Conservation (phyloP, 2,113 vertebrate genomes). For the Otocyon megalotis region DNA sequence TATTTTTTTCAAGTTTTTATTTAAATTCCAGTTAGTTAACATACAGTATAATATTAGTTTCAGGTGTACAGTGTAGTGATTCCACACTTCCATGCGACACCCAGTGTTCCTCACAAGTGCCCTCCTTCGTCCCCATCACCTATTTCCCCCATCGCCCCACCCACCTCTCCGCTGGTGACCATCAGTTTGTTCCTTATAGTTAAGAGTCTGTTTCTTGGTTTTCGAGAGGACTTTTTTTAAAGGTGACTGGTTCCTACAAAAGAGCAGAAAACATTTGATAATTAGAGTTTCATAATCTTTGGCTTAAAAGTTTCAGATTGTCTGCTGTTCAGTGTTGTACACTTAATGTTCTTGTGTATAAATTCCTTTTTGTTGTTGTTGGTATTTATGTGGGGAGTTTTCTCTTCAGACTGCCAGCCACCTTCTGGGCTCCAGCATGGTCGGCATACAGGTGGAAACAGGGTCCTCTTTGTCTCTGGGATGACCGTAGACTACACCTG, state of each 20-base stretch:
- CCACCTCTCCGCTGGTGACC: neutral
- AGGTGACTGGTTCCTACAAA: neutral
- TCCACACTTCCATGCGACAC: neutral
- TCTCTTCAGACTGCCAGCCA: conserved; percentile 74
- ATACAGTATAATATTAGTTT: neutral
- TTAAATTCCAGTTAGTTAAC: neutral
- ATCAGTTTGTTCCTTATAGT: neutral
- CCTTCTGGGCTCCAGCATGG: conserved; percentile 60
- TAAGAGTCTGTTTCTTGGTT: neutral
- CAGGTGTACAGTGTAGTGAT: neutral
- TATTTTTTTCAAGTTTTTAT: neutral
- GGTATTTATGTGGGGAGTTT: conserved; percentile 53
- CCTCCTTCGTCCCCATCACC: neutral
- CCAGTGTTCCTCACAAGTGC: neutral
- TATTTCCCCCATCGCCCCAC: neutral
- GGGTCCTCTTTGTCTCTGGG: conserved; percentile 53
- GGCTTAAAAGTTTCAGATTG: neutral
- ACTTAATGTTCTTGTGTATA: neutral
- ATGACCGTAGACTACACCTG: conserved; percentile 74
- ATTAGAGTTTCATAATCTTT: neutral
- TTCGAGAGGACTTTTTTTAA: neutral
- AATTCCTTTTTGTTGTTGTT: neutral
- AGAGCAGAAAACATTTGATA: neutral
- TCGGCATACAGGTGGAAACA: conserved; percentile 31
- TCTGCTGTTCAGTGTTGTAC: neutral